Conservation (phyloP, 2,888 invertebrate species). For the Liposcelis brunnea region DNA sequence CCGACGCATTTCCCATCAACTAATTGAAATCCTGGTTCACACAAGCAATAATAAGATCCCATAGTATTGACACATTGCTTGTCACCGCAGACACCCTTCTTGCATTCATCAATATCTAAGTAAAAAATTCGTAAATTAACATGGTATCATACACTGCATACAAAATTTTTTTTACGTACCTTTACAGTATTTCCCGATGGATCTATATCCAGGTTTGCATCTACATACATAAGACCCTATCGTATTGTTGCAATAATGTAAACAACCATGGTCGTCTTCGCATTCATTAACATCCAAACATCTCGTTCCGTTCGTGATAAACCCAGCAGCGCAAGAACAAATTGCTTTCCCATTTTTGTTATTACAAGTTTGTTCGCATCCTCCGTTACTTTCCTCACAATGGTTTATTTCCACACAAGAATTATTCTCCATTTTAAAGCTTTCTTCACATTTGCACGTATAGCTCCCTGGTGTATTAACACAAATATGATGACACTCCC, state of each 20-base stretch:
- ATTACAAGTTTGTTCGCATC: conserved; percentile 30
- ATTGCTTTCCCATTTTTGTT: conserved; percentile 26
- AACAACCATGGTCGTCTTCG: conserved; percentile 25
- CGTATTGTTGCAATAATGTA: conserved; percentile 27
- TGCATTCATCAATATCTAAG: conserved; percentile 38
- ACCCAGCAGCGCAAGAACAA: conserved; percentile 19
- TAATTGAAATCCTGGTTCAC: conserved; percentile 21
- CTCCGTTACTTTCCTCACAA: conserved; percentile 31
- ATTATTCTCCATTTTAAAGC: conserved; percentile 35
- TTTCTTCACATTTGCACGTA: conserved; percentile 23
- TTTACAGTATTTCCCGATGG: conserved; percentile 13
- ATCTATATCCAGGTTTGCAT: conserved; percentile 20
- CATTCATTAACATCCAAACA: conserved; percentile 28
- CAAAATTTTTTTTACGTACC: too few species aligned
- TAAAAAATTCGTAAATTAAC: too few species aligned
- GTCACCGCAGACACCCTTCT: conserved; percentile 21
- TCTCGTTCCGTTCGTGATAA: conserved; percentile 21
- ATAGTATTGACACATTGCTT: conserved; percentile 20
- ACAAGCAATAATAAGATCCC: conserved; percentile 22
- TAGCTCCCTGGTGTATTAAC: conserved; percentile 25
- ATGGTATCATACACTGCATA: too few species aligned
- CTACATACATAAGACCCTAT: conserved; percentile 27
- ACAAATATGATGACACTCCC: conserved; percentile 25
- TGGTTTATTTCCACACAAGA: conserved; percentile 37
- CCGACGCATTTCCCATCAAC: conserved; percentile 18